Conservation (phyloP, 1,140 invertebrate species). For the Drosophila seguyi region DNA sequence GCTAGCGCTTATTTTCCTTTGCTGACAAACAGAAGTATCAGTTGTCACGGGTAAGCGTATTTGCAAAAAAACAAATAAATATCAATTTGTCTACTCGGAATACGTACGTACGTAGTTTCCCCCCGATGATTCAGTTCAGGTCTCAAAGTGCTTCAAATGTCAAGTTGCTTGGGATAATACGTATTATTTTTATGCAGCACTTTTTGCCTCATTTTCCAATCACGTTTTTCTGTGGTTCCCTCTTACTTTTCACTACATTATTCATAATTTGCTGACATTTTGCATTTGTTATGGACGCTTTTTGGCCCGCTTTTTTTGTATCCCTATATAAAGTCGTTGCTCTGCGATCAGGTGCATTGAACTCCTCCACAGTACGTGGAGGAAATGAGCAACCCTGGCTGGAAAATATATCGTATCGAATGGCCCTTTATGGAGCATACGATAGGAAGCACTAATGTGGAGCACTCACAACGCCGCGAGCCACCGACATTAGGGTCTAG, state of each 20-base stretch:
- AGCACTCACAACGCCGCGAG: slow-evolving; percentile 31
- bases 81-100: slow-evolving; percentile 3
- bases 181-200: slow-evolving; percentile 41
- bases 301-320: slow-evolving; percentile 14
- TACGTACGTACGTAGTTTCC: background rate
- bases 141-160: slow-evolving; percentile 22
- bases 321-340: slow-evolving; percentile 24
- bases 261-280: slow-evolving; percentile 59
- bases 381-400: slow-evolving; percentile 5
- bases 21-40: slow-evolving; percentile 24
- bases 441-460: slow-evolving; percentile 34
- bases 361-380: background rate
- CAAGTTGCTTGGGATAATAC: slow-evolving; percentile 13
- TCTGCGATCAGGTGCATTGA: slow-evolving; percentile 38
- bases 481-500: slow-evolving; percentile 41
- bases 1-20: slow-evolving; percentile 17
- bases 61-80: slow-evolving; percentile 16
- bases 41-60: slow-evolving; percentile 9
- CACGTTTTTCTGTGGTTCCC: slow-evolving; percentile 33
- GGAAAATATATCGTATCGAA: slow-evolving; percentile 42
- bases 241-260: slow-evolving; percentile 37
- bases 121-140: slow-evolving; percentile 21
- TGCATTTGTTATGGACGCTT: slow-evolving; percentile 42
- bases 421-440: slow-evolving; percentile 34
- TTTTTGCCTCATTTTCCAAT: slow-evolving; percentile 25